Evolutionary conservation across 2,888 invertebrate species (phyloP).

Genomic region (Hyppa rectilinea): DNA sequence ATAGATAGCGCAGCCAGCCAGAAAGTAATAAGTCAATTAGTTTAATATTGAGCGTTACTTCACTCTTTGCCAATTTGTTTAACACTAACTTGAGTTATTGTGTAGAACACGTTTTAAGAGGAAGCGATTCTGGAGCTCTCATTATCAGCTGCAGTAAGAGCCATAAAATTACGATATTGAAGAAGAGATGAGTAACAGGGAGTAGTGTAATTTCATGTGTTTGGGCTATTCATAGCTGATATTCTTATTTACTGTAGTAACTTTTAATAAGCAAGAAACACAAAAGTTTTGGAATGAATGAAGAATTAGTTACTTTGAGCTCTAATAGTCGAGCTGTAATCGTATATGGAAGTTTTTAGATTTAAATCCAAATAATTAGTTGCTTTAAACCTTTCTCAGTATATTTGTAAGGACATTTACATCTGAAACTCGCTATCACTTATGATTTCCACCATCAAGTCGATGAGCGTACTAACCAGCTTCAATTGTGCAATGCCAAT

Average conservation of each 20-base stretch:
- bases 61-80: slow-evolving; percentile 71
- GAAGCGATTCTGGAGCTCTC: not conserved
- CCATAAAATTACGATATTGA: not conserved
- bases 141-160: not conserved
- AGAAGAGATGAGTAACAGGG: not conserved
- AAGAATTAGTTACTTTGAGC: not conserved
- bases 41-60: slow-evolving; percentile 68
- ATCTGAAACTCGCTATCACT: slow-evolving; percentile 2
- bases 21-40: slow-evolving; percentile 78
- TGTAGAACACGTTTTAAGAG: slow-evolving; percentile 54
- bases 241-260: not conserved
- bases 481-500: slow-evolving; percentile 82
- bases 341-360: not conserved
- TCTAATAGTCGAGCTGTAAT: not conserved
- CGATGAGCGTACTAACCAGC: slow-evolving; percentile 61
- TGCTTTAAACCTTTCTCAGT: not conserved
- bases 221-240: not conserved
- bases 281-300: not conserved
- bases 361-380: not conserved
- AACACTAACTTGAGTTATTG: slow-evolving; percentile 51
- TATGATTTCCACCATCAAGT: slow-evolving; percentile 24
- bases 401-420: not conserved
- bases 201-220: not conserved
- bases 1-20: slow-evolving; percentile 28
- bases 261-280: not conserved